Conservation (phyloP, 2,797 vertebrate species). For the Eulemur albifrons region DNA sequence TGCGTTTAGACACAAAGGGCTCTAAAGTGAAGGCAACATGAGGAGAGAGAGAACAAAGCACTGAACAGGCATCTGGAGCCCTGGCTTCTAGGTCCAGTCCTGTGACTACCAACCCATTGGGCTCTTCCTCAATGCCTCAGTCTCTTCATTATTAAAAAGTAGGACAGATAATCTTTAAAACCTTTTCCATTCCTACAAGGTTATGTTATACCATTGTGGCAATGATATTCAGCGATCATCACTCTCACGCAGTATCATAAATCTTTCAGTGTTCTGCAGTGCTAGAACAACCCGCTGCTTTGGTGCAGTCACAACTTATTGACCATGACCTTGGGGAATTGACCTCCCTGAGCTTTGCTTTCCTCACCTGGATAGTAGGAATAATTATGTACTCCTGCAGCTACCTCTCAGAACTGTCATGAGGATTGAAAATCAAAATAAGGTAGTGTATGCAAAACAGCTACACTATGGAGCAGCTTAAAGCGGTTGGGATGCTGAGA, state of each 20-base stretch:
- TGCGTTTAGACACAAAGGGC: not conserved
- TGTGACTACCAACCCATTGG: not conserved
- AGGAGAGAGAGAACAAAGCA: not conserved
- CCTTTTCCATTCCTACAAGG: not conserved
- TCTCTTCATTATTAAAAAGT: not conserved
- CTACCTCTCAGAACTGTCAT: not conserved
- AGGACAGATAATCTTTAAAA: not conserved
- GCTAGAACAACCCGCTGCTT: not conserved
- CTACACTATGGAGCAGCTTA: not conserved
- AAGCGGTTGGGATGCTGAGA: not conserved
- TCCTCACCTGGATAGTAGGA: not conserved
- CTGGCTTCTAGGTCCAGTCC: not conserved
- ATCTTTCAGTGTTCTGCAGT: not conserved
- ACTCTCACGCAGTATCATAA: not conserved
- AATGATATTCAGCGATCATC: not conserved
- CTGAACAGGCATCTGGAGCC: rapidly evolving
- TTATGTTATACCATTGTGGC: not conserved
- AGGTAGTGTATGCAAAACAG: not conserved
- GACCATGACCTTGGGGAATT: not conserved
- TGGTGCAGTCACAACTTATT: not conserved
- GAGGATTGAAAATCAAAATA: not conserved
- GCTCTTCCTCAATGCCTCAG: not conserved
- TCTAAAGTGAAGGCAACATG: not conserved
- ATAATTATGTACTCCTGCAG: not conserved
- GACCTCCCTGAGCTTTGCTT: not conserved